Evolutionary conservation across 2,888 invertebrate species (phyloP).

Genomic region (Agrochola lychnidis): DNA sequence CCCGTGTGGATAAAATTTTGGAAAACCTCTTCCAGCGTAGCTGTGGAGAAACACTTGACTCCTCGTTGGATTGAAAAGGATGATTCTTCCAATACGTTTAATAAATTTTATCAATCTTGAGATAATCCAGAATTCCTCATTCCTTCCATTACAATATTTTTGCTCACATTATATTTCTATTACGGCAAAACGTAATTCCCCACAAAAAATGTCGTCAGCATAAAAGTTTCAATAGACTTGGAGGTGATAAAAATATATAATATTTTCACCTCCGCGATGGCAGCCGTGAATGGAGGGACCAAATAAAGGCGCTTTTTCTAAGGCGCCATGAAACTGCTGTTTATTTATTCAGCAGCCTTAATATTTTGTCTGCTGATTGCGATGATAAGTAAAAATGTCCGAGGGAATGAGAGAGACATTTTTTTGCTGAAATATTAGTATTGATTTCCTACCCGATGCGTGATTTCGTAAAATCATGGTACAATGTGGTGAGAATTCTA

Average conservation of each 20-base stretch:
- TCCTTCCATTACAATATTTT: no score
- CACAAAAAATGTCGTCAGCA: slow-evolving; percentile 47
- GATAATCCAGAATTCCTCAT: no score
- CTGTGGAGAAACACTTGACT: background rate
- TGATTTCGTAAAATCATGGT: no score
- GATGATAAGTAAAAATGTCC: slow-evolving; percentile 65
- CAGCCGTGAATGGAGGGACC: slow-evolving; percentile 41
- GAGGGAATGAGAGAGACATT: slow-evolving; percentile 15
- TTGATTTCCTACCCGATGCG: slow-evolving; percentile 9
- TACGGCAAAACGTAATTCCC: slow-evolving; percentile 31
- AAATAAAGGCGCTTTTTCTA: slow-evolving; percentile 57
- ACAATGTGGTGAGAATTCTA: no score
- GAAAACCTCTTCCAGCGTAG: background rate
- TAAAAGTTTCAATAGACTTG: slow-evolving; percentile 58
- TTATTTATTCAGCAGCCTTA: slow-evolving; percentile 62
- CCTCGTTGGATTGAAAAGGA: background rate
- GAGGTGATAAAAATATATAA: slow-evolving; percentile 62
- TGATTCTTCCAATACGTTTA: no score
- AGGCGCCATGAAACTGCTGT: slow-evolving; percentile 62
- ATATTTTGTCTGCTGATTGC: slow-evolving; percentile 65
- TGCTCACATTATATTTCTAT: slow-evolving; percentile 42
- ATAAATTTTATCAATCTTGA: no score
- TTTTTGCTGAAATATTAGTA: slow-evolving; percentile 18
- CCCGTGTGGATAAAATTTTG: background rate
- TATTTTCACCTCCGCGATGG: slow-evolving; percentile 57